Evolutionary conservation across 2,113 vertebrate species (phyloP), one percentile per base, ranked within the genome.

Genomic region (Rhodinocichla rosea): DNA sequence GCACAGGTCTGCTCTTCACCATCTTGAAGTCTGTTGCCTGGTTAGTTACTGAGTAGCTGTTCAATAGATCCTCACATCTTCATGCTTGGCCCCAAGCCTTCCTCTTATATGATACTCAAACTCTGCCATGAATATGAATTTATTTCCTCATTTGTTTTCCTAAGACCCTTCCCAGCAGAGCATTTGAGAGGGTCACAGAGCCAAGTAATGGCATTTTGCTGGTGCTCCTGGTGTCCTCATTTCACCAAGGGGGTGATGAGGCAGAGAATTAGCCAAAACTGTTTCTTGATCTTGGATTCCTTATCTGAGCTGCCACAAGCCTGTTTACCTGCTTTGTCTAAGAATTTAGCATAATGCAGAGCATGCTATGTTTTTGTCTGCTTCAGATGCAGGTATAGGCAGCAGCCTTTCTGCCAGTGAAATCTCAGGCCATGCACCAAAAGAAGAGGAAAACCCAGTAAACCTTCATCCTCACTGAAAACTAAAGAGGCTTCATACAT

Each of bases 131-230:
- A 90, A 90, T 91, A 86, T 44, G 35, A 91, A 90, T 93, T 93
- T 86, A 70, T 92, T 94, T 92, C 39, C 30, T 94, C 50, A 40
- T 71, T 70, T 87, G 15, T 85, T 93, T 92, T 95, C 52, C 30
- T 65, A 55, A 50, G 50, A 26, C 35, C 12, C 5, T 92, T 94
- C 84, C 64, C 67, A 76, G 37, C 49, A 91, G 52, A 91, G 44
- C 16, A 60, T 87, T 81, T 91, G 47, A 71, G 60, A 89, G 30
- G 8, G 82, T 89, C 77, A 52, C 37, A 73, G 40, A 83, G 73
- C 44, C 78, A 60, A 74, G 24, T 42, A 89, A 75, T 9, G 18
- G 37, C 17, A 32, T 79, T 91, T 84, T 82, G 52, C 47, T 40
- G 69, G 65, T 52, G 28, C 26, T 83, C 15, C 7, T 33, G 26